Evolutionary conservation across 2,113 vertebrate genomes (phyloP).

Genomic region (Halichoeres trimaculatus): DNA sequence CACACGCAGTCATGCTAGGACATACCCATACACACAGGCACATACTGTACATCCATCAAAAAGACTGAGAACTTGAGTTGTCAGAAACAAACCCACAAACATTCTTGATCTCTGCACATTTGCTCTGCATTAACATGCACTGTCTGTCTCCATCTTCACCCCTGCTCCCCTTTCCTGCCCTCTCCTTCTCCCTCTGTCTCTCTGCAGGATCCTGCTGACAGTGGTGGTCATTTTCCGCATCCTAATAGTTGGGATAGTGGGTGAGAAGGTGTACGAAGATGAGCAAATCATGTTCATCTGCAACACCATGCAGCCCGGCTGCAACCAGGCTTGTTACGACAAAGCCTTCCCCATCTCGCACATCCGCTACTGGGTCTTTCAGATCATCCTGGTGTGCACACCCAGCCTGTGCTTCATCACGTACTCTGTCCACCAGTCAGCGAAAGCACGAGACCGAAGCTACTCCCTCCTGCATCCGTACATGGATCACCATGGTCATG

Average conservation of each 20-base stretch:
- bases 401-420: slow-evolving; percentile 94
- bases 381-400: slow-evolving; percentile 93
- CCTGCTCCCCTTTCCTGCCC: slow-evolving; percentile 28
- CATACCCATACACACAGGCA: slow-evolving; percentile 4
- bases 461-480: slow-evolving; percentile 85
- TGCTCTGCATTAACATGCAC: slow-evolving; percentile 49
- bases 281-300: slow-evolving; percentile 93
- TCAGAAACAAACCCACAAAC: slow-evolving; percentile 4
- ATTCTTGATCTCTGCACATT: slow-evolving; percentile 14
- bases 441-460: slow-evolving; percentile 87
- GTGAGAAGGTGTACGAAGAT: slow-evolving; percentile 92
- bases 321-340: slow-evolving; percentile 93
- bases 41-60: neutral
- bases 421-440: slow-evolving; percentile 90
- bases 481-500: slow-evolving; percentile 80
- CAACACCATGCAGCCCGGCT: slow-evolving; percentile 91
- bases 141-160: slow-evolving; percentile 43
- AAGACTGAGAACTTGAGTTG: neutral
- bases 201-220: slow-evolving; percentile 91
- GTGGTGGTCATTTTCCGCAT: slow-evolving; percentile 95
- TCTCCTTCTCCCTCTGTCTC: slow-evolving; percentile 53
- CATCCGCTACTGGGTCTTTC: slow-evolving; percentile 94
- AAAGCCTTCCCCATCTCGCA: slow-evolving; percentile 92
- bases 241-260: slow-evolving; percentile 92
- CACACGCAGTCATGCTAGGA: slow-evolving; percentile 9